Base-by-base conservation (phyloP, 2,888 invertebrate genomes). In the Mesochorus sp. region DNA sequence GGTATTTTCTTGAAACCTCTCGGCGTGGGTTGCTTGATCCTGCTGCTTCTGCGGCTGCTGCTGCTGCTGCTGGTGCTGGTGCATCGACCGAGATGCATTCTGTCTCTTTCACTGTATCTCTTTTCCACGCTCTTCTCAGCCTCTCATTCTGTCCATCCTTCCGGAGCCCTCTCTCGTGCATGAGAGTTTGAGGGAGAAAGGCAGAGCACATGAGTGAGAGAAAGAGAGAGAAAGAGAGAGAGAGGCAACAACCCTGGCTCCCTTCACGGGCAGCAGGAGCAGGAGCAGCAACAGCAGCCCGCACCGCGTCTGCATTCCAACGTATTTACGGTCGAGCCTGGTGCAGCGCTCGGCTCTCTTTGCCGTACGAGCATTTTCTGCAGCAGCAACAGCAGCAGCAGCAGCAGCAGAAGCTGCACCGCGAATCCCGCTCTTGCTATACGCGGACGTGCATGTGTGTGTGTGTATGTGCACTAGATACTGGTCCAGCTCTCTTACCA, bases 301-400 rank as follows among this genome's bases (percentile, higher is more conserved):
- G 82, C 81, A 83, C 83, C 82, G 75, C 68, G 83, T 83, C 84
- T 83, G 84, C 84, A 84, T 84, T 84, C 84, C 84, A 84, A 80
- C 80, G 83, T 84, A 81, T 84, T 81, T 83, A 83, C 80, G 82
- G 83, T 84, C 81, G 80, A 76, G 77, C 80, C 83, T 78, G 75
- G 66, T 75, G 75, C 81, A 64, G 59, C 70, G 55, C 37, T 55
- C 78, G 73, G 75, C 76, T 80, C 76, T 76, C 79, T 79, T 71
- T 77, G 72, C 77, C 78, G 70, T 81, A 71, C 75, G 66, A 75
- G 62, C 75, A 77, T 80, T 77, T 74, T 77, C 79, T 75, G 21
- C 74, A 73, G 59, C 44, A 59, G 49, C 37, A 57, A 31, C 47
- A 75, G 42, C 66, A n/a, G n/a, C n/a, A n/a, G n/a, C 42, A 59